Conservation (phyloP, 2,797 vertebrate genomes). For the Dermochelys coriacea region DNA sequence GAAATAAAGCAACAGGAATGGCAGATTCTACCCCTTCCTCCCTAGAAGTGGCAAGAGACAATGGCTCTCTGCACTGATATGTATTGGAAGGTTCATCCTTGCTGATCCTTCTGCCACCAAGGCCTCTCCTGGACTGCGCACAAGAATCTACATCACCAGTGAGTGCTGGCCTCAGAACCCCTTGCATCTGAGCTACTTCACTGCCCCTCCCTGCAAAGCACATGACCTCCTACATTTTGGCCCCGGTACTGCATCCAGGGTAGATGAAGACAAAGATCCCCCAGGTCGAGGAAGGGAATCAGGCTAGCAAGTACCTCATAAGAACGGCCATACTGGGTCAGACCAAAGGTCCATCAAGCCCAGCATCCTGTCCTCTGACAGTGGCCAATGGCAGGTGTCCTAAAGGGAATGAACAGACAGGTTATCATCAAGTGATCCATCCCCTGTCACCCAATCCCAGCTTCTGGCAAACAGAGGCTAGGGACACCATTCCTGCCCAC, state of each 20-base stretch:
- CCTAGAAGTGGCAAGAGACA: not conserved
- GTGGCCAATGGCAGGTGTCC: no score
- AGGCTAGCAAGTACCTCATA: not conserved
- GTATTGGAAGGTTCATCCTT: not conserved
- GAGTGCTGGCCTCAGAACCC: rapidly evolving
- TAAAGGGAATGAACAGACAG: no score
- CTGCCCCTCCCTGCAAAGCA: not conserved
- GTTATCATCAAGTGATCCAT: no score
- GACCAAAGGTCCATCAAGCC: no score
- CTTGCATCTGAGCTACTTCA: rapidly evolving
- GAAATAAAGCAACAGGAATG: not conserved
- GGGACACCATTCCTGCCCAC: no score
- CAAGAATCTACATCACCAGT: not conserved
- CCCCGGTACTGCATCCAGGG: not conserved
- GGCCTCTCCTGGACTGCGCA: not conserved
- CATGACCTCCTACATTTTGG: not conserved
- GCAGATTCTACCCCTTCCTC: not conserved
- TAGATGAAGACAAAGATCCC: not conserved
- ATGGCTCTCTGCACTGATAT: not conserved
- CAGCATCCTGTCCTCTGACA: no score
- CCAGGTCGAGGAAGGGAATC: no score
- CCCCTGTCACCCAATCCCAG: no score
- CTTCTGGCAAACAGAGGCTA: no score
- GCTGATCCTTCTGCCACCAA: not conserved
- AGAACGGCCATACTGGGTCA: no score